These are phyloP conservation scores for Trichomycterus rosablanca DNA, from an alignment of 2,113 vertebrate genomes.

Conservation along the genomic window DNA sequence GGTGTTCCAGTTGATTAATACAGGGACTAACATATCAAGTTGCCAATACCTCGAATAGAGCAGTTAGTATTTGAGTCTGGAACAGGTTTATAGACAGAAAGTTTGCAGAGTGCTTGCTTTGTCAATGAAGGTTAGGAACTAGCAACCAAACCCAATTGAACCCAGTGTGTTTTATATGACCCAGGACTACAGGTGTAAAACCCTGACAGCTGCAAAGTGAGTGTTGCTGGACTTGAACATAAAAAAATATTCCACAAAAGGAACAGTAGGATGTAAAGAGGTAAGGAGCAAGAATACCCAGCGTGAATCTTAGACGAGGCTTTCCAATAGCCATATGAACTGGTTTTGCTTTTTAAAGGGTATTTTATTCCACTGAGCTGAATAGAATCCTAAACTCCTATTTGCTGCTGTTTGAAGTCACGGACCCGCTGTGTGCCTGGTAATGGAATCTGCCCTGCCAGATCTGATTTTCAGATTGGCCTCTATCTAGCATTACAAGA, in stretches of 20 bases:
- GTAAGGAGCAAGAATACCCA: slow-evolving; percentile 23
- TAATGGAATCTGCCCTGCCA: slow-evolving; percentile 35
- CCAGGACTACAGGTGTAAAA: slow-evolving; percentile 12
- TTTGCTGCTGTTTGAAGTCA: slow-evolving; percentile 34
- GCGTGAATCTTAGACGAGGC: slow-evolving; percentile 22
- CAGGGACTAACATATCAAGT: no score
- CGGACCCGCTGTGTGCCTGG: slow-evolving; percentile 29
- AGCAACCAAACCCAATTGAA: not conserved
- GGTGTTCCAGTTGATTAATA: not conserved
- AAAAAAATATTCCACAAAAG: no score
- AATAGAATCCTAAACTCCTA: slow-evolving; percentile 38
- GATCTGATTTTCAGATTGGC: slow-evolving; percentile 35
- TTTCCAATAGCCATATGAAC: slow-evolving; percentile 44
- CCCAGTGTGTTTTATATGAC: not conserved
- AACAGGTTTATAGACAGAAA: slow-evolving; percentile 19
- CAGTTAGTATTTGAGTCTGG: slow-evolving; percentile 5
- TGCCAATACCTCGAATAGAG: not conserved
- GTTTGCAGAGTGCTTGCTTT: slow-evolving; percentile 12
- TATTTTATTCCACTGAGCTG: slow-evolving; percentile 42
- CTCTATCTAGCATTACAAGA: slow-evolving; percentile 14
- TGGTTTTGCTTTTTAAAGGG: slow-evolving; percentile 53
- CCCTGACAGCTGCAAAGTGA: slow-evolving; percentile 4
- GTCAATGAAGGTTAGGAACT: slow-evolving; percentile 16
- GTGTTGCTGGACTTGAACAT: slow-evolving; percentile 22
- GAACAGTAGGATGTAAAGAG: slow-evolving; percentile 19